Base-by-base conservation (phyloP, 1,140 invertebrate genomes). In the Coelopa frigida region DNA sequence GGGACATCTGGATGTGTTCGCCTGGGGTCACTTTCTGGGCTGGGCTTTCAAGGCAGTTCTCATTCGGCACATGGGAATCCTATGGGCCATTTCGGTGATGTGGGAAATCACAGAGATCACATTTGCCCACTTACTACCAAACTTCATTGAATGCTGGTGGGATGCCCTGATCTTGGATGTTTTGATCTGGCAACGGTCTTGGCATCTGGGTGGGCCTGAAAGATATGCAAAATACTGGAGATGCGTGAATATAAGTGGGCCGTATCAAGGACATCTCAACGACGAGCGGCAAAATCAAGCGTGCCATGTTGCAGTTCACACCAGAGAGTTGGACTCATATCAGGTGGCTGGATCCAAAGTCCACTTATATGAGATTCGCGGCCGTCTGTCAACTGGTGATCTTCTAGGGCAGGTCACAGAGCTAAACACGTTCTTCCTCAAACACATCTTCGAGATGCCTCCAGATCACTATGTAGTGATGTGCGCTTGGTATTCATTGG, bases 111-210 rank as follows among this genome's bases (percentile, higher is more conserved):
- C 96, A 10, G 96, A 99, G 80, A 84, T 98, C 52, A 89, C 91
- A 12, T 99, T 99, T 78, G 89, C 92, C 57, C 96, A 99, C 76
- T 76, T 99, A 24, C 70, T 99, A 55, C 95, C 95, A 27, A 99
- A 99, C 72, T 99, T 99, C 72, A 76, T 89, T 29, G 96, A 99
- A 71, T 99, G 96, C 68, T 99, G 96, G 96, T 99, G 96, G 95
- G 96, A 99, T 76, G 90, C 94, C 7, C 71, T 96, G 21, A 83
- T 98, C 50, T 75, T 99, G 41, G 96, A 99, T 75, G 89, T 99
- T 18, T 63, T 98, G 3, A 62, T 98, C 10, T 99, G 95, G n/a
- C 72, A 99, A 99, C 72, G 96, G 95, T 14, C 75, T 97, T 18
- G 96, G 96, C 36, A 98, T 98, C 64, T 96, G 86, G 83, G 82